Evolutionary conservation across 2,797 vertebrate species (phyloP), one percentile per base, ranked within the genome.

Genomic region (Chiroxiphia lanceolata): DNA sequence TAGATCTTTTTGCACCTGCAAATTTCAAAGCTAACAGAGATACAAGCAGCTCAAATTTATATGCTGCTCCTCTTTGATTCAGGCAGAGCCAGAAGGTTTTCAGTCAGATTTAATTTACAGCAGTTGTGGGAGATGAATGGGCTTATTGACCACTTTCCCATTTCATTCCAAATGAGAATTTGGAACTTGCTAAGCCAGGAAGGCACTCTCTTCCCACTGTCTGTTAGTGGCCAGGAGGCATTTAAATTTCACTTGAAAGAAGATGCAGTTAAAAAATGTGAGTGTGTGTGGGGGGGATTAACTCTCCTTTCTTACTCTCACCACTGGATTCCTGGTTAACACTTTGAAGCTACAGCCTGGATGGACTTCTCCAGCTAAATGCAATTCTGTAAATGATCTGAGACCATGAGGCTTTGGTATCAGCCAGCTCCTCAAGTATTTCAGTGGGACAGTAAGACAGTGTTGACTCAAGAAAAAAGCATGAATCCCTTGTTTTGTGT

Each of bases 241-340:
- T 57, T 78, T 57, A 72, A 50, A 88, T 79, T 59, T 51, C n/a
- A 19, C 50, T 75, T 0, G 0, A 31, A 75, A 75, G 40, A 44
- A 27, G 14, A 51, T 64, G 26, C 3, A 56, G 51, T 78, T 71
- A 4, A 77, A 83, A 81, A 42, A 16, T n/a, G 3, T 0, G 1
- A 9, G 16, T 1, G 2, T 69, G 33, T 4, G 18, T 1, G 3
- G 3, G 5, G 1, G 21, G 9, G 15, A n/a, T n/a, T 34, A 77
- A 9, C n/a, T 90, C 7, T 56, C 23, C 19, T 59, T 87, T 85
- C 38, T 57, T 68, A 18, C 7, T 71, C 9, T 78, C 20, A 8
- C 34, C 70, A 26, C 21, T n/a, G 38, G 33, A 31, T 51, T 38
- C 67, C 33, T 85, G 44, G 42, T 60, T 67, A 77, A 65, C 6